phyloP scores from a whole-genome alignment of 92 coral and sea anemone species.

The Siderastrea radians region DNA sequence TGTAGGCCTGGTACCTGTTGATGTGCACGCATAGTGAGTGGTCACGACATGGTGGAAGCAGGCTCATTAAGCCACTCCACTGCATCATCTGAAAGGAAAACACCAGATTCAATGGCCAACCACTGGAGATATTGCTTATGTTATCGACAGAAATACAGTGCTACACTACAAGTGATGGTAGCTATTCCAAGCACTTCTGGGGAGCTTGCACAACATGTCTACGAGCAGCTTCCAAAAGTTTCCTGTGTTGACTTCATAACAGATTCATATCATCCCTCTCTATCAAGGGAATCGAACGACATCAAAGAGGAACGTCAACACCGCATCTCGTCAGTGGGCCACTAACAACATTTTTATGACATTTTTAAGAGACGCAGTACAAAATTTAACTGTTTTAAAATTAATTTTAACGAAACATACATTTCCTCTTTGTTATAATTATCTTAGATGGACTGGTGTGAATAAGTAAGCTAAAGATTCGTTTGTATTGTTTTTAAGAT shows the following conservation, averaged over 20 bases:
- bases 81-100: slow-evolving; percentile 9
- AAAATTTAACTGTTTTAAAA: too few relatives aligned
- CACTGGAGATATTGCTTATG: too few relatives aligned
- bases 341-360: too few relatives aligned
- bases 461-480: too few relatives aligned
- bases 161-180: slow-evolving; percentile 50
- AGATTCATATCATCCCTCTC: slow-evolving; percentile 32
- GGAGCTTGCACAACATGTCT: slow-evolving; percentile 39
- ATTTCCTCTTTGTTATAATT: too few relatives aligned
- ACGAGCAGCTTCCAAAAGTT: slow-evolving; percentile 31
- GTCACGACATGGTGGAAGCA: not conserved
- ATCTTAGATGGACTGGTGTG: too few relatives aligned
- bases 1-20: not conserved
- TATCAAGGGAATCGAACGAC: slow-evolving; percentile 25
- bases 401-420: too few relatives aligned
- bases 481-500: too few relatives aligned
- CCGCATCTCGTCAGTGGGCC: slow-evolving; percentile 22
- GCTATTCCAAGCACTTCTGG: slow-evolving; percentile 45
- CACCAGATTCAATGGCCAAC: slow-evolving; percentile 31
- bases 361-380: too few relatives aligned
- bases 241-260: slow-evolving; percentile 39
- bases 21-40: not conserved
- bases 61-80: slow-evolving; percentile 24
- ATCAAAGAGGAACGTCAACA: too few relatives aligned
- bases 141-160: slow-evolving; percentile 28